These are phyloP conservation scores for Chlorodrepanis virens DNA, from an alignment of 2,113 vertebrate species.

Conservation along the genomic window DNA sequence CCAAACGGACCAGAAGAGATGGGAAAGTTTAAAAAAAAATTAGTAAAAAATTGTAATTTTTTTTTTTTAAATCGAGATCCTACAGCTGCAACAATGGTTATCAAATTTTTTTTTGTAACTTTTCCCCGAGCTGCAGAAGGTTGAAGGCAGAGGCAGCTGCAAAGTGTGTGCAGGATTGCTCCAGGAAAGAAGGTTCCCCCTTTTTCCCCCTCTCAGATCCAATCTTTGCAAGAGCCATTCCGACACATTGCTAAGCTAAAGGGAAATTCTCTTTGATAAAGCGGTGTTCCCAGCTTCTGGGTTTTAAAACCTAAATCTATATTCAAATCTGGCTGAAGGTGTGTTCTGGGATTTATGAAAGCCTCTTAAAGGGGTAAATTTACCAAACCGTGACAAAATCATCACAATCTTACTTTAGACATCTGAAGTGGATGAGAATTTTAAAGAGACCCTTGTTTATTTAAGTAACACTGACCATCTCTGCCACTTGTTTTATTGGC, in stretches of 20 bases:
- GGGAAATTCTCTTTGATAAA: constrained; percentile 83
- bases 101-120: constrained; percentile 51
- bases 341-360: constrained; percentile 94
- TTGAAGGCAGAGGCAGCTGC: constrained; percentile 60
- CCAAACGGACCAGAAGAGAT: constrained; percentile 64
- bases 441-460: constrained; percentile 84
- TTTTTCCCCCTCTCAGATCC: constrained; percentile 66
- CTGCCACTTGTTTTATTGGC: constrained; percentile 71
- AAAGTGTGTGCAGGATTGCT: constrained; percentile 73
- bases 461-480: constrained; percentile 77
- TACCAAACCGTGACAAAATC: constrained; percentile 98
- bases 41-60: not conserved
- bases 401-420: constrained; percentile 90
- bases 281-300: constrained; percentile 80
- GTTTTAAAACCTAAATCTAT: constrained; percentile 98
- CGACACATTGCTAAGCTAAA: constrained; percentile 77
- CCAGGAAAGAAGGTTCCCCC: constrained; percentile 69
- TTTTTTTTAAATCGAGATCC: not conserved
- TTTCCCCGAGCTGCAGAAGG: constrained; percentile 60
- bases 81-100: constrained; percentile 36
- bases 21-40: constrained; percentile 29
- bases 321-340: constrained; percentile 96
- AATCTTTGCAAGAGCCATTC: constrained; percentile 74
- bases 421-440: constrained; percentile 83
- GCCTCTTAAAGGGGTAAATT: constrained; percentile 98